Evolutionary conservation across 2,888 invertebrate genomes (phyloP).

Genomic region (Heliconius sara): DNA sequence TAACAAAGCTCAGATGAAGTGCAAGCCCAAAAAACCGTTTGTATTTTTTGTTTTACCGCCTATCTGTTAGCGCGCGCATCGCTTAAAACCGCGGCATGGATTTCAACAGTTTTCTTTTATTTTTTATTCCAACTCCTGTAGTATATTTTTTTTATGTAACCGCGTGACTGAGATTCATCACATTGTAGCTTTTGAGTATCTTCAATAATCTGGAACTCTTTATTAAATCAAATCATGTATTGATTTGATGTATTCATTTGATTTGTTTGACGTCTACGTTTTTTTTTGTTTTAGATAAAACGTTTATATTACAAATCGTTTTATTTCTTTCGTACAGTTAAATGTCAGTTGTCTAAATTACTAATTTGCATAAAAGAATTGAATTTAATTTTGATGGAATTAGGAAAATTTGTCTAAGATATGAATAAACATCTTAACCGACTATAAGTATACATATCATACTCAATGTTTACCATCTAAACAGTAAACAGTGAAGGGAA

Average conservation of each 20-base stretch:
- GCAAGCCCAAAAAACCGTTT: conserved; percentile 15
- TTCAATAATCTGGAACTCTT: background rate
- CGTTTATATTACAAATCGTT: background rate
- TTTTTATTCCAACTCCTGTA: conserved; percentile 8
- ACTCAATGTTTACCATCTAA: background rate
- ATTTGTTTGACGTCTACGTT: too few relatives aligned
- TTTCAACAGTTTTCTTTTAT: conserved; percentile 19
- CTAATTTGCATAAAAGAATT: background rate
- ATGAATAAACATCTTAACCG: too few relatives aligned
- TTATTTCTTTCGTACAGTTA: background rate
- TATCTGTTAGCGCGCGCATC: conserved; percentile 19
- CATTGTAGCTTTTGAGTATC: background rate
- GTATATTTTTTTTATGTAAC: conserved; percentile 2
- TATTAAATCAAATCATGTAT: too few relatives aligned
- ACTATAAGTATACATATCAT: background rate
- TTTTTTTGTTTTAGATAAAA: too few relatives aligned
- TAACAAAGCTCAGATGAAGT: conserved; percentile 22
- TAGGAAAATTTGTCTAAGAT: background rate
- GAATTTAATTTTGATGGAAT: background rate
- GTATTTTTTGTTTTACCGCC: conserved; percentile 16
- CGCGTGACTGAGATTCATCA: background rate
- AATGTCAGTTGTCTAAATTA: background rate
- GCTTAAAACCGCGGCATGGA: conserved; percentile 16
- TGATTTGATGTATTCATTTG: too few relatives aligned
- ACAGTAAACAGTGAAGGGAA: background rate